Evolutionary conservation across 2,888 invertebrate genomes (phyloP).

Genomic region (Clistopyga incitator): DNA sequence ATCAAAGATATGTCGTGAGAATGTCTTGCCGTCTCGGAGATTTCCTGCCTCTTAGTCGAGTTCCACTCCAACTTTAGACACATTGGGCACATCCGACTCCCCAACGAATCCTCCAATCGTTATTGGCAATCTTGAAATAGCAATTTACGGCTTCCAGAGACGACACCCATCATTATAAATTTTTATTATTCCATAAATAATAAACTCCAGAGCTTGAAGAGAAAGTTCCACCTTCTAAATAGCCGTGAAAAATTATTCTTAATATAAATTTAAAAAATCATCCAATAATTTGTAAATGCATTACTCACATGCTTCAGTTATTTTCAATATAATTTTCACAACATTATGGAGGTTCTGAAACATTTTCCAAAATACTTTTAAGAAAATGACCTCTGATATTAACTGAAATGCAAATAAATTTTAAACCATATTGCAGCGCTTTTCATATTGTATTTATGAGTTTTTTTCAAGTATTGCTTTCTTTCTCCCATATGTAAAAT

Average conservation of each 20-base stretch:
- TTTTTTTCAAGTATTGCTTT: neutral
- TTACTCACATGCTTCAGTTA: too few relatives aligned
- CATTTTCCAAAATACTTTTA: neutral
- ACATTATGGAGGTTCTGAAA: neutral
- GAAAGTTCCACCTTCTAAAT: too few relatives aligned
- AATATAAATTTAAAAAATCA: too few relatives aligned
- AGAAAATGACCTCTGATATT: too few relatives aligned
- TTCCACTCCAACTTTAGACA: constrained; percentile 2
- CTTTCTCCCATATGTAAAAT: neutral
- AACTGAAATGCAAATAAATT: neutral
- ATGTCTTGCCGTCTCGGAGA: neutral
- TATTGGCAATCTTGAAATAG: neutral
- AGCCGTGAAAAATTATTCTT: too few relatives aligned
- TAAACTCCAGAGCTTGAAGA: too few relatives aligned
- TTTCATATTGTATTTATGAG: neutral
- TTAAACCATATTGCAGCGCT: neutral
- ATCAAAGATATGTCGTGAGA: constrained; percentile 36
- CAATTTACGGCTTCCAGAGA: neutral
- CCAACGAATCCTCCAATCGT: constrained; percentile 9
- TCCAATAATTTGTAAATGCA: too few relatives aligned
- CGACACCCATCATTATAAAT: neutral
- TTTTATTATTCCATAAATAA: too few relatives aligned
- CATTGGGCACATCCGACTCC: neutral
- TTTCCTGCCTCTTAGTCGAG: constrained; percentile 5
- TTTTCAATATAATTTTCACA: too few relatives aligned